Base-by-base conservation (phyloP, 2,797 vertebrate species). In the Botia kubotai region DNA sequence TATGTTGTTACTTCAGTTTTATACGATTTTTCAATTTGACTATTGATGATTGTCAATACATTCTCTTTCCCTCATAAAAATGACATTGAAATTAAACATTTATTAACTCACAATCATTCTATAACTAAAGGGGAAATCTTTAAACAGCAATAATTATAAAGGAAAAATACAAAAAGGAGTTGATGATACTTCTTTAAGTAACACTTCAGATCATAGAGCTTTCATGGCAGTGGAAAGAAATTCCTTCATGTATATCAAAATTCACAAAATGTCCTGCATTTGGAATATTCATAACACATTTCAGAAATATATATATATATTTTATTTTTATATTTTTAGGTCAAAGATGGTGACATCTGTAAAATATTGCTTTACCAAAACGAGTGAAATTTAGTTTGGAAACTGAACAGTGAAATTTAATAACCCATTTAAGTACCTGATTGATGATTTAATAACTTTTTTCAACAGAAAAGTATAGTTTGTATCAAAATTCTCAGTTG, bases 21-120 rank as follows among this genome's bases (percentile, higher is more conserved):
- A 77, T 81, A 78, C 6, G 71, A 5, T 4, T 53, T 53, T 17
- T 16, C 4, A 84, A 72, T 36, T 39, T 80, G 85, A 62, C 85
- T 86, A 90, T 87, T 90, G 90, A 92, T 88, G 83, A 94, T 94
- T 94, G 93, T 94, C 94, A 89, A 90, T 92, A 94, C 93, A 93
- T 93, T 94, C 93, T 91, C 83, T 87, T 90, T 89, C 86, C 87
- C 86, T 87, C 86, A 89, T 89, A 89, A 63, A 67, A 82, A 79
- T 57, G 39, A 81, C 58, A 81, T 82, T 83, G 81, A 90, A 88
- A 91, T 91, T 92, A 91, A 90, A 39, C 36, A 39, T 33, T 87
- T 91, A 91, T 82, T 87, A 91, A 91, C 92, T 91, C 87, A 87
- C 87, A 88, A 91, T 92, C 91, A 90, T 84, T 84, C 82, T 85